phyloP scores from a whole-genome alignment of 2,113 vertebrate species.

The Trinectes maculatus region DNA sequence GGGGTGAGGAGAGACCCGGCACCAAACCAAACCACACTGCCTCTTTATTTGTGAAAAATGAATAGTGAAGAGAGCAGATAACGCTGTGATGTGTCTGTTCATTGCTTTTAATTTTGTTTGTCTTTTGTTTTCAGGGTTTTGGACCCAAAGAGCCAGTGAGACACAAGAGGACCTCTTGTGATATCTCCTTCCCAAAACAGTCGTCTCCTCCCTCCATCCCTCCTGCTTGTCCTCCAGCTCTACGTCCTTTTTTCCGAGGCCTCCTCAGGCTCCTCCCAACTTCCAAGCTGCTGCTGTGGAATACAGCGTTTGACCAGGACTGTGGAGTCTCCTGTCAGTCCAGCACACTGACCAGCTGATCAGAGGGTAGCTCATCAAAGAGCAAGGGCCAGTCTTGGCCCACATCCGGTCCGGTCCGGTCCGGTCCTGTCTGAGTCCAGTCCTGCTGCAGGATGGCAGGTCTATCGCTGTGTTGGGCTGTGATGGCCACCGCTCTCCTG shows the following conservation, averaged over 20 bases:
- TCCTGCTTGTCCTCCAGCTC: neutral
- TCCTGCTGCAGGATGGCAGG: conserved; percentile 66
- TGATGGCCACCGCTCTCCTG: conserved; percentile 58
- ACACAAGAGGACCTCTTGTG: conserved; percentile 60
- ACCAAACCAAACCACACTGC: too few relatives aligned
- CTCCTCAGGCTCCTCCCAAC: neutral
- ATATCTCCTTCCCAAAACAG: neutral
- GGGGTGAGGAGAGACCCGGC: neutral
- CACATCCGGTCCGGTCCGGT: neutral
- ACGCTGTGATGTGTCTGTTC: too few relatives aligned
- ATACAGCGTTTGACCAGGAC: conserved; percentile 1
- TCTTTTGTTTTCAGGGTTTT: conserved; percentile 55
- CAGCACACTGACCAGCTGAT: neutral
- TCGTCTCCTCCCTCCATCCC: neutral
- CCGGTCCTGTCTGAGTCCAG: neutral
- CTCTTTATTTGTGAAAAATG: too few relatives aligned
- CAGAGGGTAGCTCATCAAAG: neutral
- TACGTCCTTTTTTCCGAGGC: neutral
- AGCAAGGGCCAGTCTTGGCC: neutral
- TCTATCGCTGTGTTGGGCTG: conserved; percentile 40
- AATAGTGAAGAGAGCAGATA: too few relatives aligned
- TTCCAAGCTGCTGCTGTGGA: neutral
- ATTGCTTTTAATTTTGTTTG: neutral
- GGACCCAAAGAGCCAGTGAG: conserved; percentile 67
- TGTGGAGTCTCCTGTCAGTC: neutral